Conservation (phyloP, 1,140 invertebrate species). For the Dinothrombium tinctorium region DNA sequence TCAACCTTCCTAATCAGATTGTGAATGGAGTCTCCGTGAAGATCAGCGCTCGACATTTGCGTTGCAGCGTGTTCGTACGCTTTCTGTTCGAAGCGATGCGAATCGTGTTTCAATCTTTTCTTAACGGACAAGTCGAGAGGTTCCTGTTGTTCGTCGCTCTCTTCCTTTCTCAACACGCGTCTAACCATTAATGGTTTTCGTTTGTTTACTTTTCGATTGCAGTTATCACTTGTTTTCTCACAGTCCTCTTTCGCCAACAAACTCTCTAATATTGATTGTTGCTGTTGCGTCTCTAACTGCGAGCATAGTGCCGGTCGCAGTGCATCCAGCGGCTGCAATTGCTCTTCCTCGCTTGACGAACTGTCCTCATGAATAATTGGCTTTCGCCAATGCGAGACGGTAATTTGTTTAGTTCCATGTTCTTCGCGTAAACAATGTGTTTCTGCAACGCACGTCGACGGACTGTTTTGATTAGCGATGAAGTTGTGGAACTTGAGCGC, state of each 20-base stretch:
- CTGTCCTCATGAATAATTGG: neutral
- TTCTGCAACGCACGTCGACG: neutral
- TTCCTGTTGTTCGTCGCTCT: conserved; percentile 2
- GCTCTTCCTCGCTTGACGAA: neutral
- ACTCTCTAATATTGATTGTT: conserved; percentile 2
- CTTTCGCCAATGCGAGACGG: conserved; percentile 14
- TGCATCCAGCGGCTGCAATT: neutral
- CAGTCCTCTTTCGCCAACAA: neutral
- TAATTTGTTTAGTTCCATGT: conserved; percentile 18
- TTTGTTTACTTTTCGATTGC: neutral
- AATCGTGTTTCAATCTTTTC: neutral
- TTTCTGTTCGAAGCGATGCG: neutral
- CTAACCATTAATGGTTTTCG: neutral
- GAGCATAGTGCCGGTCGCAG: neutral
- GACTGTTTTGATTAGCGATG: conserved; percentile 9
- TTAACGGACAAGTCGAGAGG: conserved; percentile 11
- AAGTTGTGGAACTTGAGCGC: conserved; percentile 12
- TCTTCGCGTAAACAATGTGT: conserved; percentile 14
- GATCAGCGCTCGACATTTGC: neutral
- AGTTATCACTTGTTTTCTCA: neutral
- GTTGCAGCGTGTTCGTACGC: neutral
- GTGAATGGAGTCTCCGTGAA: neutral
- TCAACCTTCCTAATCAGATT: neutral
- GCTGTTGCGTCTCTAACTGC: neutral
- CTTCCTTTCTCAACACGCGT: neutral